These are phyloP conservation scores for Hydrozoanthus gracilis DNA, from an alignment of 92 coral and sea anemone species.

Conservation along the genomic window DNA sequence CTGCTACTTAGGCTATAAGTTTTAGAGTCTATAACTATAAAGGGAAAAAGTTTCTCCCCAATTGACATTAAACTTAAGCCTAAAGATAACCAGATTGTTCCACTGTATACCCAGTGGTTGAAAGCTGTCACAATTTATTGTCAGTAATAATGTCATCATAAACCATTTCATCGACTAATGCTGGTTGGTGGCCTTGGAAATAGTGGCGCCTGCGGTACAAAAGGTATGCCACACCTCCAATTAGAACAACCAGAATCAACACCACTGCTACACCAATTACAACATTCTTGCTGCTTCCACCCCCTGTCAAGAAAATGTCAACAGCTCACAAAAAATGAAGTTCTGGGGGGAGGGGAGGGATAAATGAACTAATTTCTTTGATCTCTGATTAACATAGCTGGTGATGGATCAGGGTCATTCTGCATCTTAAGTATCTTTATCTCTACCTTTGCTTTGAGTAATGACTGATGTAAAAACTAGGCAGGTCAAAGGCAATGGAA, in stretches of 20 bases:
- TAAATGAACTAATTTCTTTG: too few species aligned
- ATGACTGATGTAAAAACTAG: too few species aligned
- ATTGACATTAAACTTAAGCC: background rate
- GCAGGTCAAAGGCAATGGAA: too few species aligned
- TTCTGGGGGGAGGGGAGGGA: background rate
- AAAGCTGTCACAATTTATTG: slow-evolving; percentile 51
- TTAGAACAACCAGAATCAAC: slow-evolving; percentile 56
- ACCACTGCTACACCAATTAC: slow-evolving; percentile 76
- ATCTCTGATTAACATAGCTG: too few species aligned
- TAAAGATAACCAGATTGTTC: background rate
- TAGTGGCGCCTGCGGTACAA: slow-evolving; percentile 72
- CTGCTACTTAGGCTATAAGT: too few species aligned
- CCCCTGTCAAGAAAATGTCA: slow-evolving; percentile 13
- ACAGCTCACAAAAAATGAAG: background rate
- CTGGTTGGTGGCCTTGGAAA: slow-evolving; percentile 66
- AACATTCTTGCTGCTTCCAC: slow-evolving; percentile 58
- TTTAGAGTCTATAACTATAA: too few species aligned
- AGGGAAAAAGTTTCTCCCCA: background rate
- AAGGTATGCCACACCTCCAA: slow-evolving; percentile 53
- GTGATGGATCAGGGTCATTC: too few species aligned
- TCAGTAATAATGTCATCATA: slow-evolving; percentile 61
- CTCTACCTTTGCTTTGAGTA: too few species aligned
- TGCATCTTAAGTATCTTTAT: too few species aligned
- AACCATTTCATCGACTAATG: slow-evolving; percentile 77
- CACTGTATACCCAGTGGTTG: background rate